phyloP scores from a whole-genome alignment of 2,888 invertebrate genomes.

The Platycnemis pennipes region DNA sequence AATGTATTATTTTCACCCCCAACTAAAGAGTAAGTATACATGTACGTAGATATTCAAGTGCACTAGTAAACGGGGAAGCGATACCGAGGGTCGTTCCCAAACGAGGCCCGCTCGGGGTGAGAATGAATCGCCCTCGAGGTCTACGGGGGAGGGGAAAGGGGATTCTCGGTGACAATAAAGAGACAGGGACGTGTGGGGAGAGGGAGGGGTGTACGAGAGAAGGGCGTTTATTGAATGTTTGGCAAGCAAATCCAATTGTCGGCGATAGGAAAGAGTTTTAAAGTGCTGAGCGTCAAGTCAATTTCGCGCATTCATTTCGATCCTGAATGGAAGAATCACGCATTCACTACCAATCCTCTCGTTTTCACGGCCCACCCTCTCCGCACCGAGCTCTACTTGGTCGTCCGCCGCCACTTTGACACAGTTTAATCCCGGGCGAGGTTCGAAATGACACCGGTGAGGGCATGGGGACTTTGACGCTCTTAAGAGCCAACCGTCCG shows the following conservation, averaged over 20 bases:
- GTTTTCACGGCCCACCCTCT: neutral
- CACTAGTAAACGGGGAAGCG: neutral
- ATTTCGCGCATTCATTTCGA: conserved; percentile 60
- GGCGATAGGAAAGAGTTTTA: conserved; percentile 29
- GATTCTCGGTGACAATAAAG: neutral
- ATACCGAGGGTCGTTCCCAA: neutral
- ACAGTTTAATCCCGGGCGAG: neutral
- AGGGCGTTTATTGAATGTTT: conserved; percentile 52
- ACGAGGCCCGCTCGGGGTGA: neutral
- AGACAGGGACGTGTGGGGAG: neutral
- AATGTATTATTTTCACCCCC: neutral
- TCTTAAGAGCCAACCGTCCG: neutral
- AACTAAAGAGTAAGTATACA: neutral
- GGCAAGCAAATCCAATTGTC: conserved; percentile 58
- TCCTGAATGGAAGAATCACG: conserved; percentile 27
- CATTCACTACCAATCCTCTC: neutral
- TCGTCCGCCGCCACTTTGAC: neutral
- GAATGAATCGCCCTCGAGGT: neutral
- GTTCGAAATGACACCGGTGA: neutral
- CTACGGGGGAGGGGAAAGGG: neutral
- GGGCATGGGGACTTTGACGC: neutral
- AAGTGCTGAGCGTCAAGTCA: conserved; percentile 60
- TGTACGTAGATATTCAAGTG: neutral
- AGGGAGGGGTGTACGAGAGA: neutral
- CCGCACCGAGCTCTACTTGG: neutral